phyloP scores from a whole-genome alignment of 1,140 invertebrate genomes.

The Lanistes nyassanus region DNA sequence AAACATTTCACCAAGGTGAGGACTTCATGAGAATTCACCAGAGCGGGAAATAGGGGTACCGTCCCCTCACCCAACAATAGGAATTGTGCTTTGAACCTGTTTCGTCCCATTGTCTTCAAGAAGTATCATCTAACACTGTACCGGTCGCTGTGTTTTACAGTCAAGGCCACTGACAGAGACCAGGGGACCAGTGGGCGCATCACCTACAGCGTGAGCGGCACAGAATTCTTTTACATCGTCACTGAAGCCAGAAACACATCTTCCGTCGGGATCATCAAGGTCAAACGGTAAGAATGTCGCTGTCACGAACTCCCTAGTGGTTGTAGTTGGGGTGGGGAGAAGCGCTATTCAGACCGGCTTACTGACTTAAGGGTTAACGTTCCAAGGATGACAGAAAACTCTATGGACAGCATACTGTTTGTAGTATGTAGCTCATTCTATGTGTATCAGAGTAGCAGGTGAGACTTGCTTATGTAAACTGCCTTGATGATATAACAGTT shows the following conservation, averaged over 20 bases:
- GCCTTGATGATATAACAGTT: too few species aligned
- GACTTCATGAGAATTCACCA: neutral
- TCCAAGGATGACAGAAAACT: too few species aligned
- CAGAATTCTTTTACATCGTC: slow-evolving; percentile 35
- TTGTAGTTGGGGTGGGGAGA: too few species aligned
- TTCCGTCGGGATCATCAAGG: slow-evolving; percentile 48
- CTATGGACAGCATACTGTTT: too few species aligned
- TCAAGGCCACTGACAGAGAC: slow-evolving; percentile 51
- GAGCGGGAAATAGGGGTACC: neutral
- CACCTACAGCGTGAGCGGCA: slow-evolving; percentile 44
- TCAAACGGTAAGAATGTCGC: slow-evolving; percentile 53
- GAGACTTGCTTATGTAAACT: too few species aligned
- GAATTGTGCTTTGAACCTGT: neutral
- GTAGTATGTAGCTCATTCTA: too few species aligned
- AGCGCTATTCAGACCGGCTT: too few species aligned
- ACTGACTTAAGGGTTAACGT: too few species aligned
- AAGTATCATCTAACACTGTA: too few species aligned
- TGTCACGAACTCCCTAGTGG: too few species aligned
- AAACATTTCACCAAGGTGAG: neutral
- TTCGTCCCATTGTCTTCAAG: neutral
- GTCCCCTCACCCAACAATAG: neutral
- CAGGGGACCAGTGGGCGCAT: slow-evolving; percentile 42
- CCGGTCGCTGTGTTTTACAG: slow-evolving; percentile 30
- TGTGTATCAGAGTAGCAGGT: too few species aligned
- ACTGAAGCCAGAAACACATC: slow-evolving; percentile 33